Percentiles rank a stretch among this genome's conserved stretches.
Evolutionary conservation across 2,888 invertebrate genomes (phyloP).

Genomic region (Drosophila mulleri): DNA sequence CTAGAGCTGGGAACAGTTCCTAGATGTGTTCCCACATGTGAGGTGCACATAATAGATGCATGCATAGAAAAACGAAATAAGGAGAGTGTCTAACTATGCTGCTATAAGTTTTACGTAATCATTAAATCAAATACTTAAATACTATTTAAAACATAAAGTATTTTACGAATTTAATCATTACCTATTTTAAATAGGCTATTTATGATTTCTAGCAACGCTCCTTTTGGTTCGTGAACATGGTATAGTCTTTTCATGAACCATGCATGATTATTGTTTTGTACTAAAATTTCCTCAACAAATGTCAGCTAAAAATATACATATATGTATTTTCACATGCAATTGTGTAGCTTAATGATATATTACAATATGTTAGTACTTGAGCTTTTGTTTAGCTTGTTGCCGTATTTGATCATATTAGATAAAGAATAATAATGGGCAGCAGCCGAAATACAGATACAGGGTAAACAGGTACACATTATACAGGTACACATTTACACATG

Average conservation of each 20-base stretch:
- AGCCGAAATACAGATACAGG: slow-evolving; percentile 13
- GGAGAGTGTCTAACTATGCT: not conserved
- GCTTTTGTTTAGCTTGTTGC: slow-evolving; percentile 1
- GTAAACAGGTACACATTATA: not conserved
- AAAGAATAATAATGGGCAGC: not conserved
- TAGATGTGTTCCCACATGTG: not conserved
- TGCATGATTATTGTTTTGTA: not conserved
- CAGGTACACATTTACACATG: not conserved
- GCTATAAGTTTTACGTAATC: not conserved
- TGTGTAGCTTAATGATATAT: not conserved
- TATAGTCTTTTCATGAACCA: not conserved
- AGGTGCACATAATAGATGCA: not conserved
- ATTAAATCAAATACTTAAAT: not conserved
- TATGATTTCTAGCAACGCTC: not conserved
- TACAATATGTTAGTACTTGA: slow-evolving; percentile 22
- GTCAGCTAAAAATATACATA: not conserved
- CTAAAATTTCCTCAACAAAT: too few relatives aligned
- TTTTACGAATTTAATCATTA: not conserved
- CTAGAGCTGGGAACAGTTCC: not conserved
- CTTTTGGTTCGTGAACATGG: not conserved
- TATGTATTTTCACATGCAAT: not conserved
- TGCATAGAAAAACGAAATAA: not conserved
- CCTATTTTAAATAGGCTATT: too few relatives aligned
- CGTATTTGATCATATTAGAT: slow-evolving; percentile 24
- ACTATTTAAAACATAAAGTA: not conserved